Conservation (phyloP, 37 sponge, comb jelly and placozoan genomes). For the Chondrosia reniformis region DNA sequence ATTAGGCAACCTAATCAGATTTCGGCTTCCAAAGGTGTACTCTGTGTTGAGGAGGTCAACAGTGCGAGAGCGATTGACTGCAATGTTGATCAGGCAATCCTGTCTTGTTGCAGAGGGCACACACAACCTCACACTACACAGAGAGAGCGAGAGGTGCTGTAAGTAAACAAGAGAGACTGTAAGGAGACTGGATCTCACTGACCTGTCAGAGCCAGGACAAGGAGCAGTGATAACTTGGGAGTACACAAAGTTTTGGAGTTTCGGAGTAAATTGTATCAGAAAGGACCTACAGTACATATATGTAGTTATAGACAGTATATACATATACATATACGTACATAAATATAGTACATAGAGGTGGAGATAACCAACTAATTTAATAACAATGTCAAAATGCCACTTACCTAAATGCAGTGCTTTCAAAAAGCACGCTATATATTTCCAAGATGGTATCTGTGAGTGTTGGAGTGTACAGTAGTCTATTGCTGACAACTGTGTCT, state of each 20-base stretch:
- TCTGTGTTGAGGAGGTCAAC: conserved; percentile 9
- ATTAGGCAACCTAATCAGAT: conserved; percentile 38
- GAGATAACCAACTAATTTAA: neutral
- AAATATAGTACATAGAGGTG: neutral
- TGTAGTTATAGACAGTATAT: neutral
- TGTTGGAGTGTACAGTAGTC: conserved; percentile 3
- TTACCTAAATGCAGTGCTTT: conserved; percentile 15
- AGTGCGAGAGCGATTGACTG: conserved; percentile 19
- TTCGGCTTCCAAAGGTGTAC: conserved; percentile 16
- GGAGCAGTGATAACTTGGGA: conserved; percentile 12
- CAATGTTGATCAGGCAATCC: conserved; percentile 17
- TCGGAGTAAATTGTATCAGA: conserved; percentile 17
- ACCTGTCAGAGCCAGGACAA: conserved; percentile 18
- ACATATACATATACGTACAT: neutral
- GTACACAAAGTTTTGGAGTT: conserved; percentile 50
- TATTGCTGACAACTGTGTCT: neutral
- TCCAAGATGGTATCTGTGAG: conserved; percentile 29
- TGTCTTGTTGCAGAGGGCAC: neutral
- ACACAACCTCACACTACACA: conserved; percentile 29
- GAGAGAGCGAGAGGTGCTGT: neutral
- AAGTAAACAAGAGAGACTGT: no score
- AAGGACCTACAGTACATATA: neutral
- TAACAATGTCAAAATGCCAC: neutral
- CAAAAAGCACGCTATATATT: conserved; percentile 16
- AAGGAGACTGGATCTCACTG: no score